Conservation (phyloP, 2,888 invertebrate genomes). For the Autographa pulchrina region DNA sequence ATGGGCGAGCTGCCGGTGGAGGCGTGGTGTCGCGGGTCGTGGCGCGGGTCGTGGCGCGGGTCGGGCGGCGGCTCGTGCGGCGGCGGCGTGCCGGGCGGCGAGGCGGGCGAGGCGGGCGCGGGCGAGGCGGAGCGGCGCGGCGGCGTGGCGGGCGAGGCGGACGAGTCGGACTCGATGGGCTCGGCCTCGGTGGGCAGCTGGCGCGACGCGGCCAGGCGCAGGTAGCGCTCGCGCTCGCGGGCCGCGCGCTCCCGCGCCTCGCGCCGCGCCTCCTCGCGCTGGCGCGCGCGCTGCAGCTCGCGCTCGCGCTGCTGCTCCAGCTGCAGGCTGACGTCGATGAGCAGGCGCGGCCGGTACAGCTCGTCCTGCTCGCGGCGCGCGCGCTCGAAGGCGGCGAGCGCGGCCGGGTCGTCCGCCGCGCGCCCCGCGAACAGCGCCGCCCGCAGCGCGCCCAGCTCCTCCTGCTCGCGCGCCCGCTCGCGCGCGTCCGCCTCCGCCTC, state of each 20-base stretch:
- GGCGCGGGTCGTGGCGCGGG: slow-evolving; percentile 29
- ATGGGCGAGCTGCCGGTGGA: slow-evolving; percentile 76
- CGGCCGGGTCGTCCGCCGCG: slow-evolving; percentile 13
- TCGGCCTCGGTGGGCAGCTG: slow-evolving; percentile 92
- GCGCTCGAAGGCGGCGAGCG: slow-evolving; percentile 1
- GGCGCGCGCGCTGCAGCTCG: slow-evolving; percentile 81
- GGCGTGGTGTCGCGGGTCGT: slow-evolving; percentile 20
- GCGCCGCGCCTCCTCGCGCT: slow-evolving; percentile 65
- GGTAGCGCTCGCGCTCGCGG: slow-evolving; percentile 81
- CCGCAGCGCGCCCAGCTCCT: slow-evolving; percentile 91
- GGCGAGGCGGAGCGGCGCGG: slow-evolving; percentile 37
- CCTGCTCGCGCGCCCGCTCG: slow-evolving; percentile 96
- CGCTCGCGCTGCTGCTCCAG: slow-evolving; percentile 90
- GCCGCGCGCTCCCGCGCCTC: slow-evolving; percentile 80
- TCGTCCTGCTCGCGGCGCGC: slow-evolving; percentile 92
- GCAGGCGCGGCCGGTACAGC: slow-evolving; percentile 94
- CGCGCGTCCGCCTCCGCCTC: slow-evolving; percentile 97
- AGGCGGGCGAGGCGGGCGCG: slow-evolving; percentile 31
- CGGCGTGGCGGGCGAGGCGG: slow-evolving; percentile 44
- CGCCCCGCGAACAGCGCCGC: slow-evolving; percentile 92
- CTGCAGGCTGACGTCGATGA: slow-evolving; percentile 92
- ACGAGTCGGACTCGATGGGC: slow-evolving; percentile 92
- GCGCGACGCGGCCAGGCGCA: slow-evolving; percentile 89
- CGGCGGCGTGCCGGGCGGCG: slow-evolving; percentile 23
- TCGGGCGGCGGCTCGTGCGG: slow-evolving; percentile 13